Base-by-base conservation (phyloP, 2,888 invertebrate species). In the Mesoligia furuncula region DNA sequence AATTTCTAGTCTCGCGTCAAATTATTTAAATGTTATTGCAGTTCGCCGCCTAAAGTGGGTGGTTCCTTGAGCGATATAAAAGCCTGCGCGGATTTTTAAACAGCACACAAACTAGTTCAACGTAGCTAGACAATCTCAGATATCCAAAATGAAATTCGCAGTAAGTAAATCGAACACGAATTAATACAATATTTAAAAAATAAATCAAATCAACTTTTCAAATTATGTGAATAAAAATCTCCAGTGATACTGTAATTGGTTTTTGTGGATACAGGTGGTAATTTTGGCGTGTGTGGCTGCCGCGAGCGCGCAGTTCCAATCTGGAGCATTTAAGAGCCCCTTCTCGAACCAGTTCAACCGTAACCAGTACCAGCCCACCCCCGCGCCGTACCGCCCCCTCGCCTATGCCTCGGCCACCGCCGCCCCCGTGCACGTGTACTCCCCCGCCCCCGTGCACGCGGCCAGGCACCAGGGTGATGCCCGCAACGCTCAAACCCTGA, bases 11-110 rank as follows among this genome's bases (percentile, higher is more conserved):
- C 86, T 91, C 89, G 90, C 90, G 87, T 90, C 89, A 92, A 94
- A 92, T 93, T 94, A 95, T 95, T 95, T 93, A 94, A 95, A 95
- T 95, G 90, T 92, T 93, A 95, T 95, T 95, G 94, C 94, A 95
- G 90, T 93, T 94, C 90, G 85, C 83, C 89, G 90, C 85, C 89
- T 88, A 88, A 92, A 94, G 95, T 95, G 94, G 95, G 95, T 95
- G 95, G 95, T 90, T 93, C 94, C 90, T 90, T 89, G 91, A 90
- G 88, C 84, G 86, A 94, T 96, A 95, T 95, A 96, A 92, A 96
- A 94, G 95, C 94, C 90, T 89, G 94, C 93, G 93, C 93, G 89
- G 92, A 93, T 90, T 95, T 95, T 95, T 94, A 91, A 92, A 86
- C 92, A 89, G 90, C 96, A 96, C 94, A 95, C 95, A 88, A 95